Base-by-base conservation (phyloP, 2,888 invertebrate genomes). In the Poecilobothrus nobilitatus region DNA sequence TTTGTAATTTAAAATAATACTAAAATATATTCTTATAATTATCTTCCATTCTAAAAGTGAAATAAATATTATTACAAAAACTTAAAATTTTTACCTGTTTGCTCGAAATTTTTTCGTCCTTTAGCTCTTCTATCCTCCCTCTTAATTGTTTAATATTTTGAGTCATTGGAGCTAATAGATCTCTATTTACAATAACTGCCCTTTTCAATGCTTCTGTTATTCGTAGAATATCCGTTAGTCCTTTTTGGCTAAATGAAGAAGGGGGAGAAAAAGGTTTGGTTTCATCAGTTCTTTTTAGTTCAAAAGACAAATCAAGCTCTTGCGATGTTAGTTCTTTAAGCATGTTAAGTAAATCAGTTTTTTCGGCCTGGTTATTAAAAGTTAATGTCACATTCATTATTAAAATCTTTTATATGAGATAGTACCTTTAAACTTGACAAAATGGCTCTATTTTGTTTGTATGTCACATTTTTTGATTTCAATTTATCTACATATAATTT, bases 401-500 rank as follows among this genome's bases (percentile, higher is more conserved):
- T 34, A 34, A 34, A 34, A 34, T 7, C 5, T 34, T 5, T 8
- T 7, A 34, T 7, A 5, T 34, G 8, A 34, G 34, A 7, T 34
- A 34, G 8, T 76, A 84, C 85, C 81, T 89, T 87, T 69, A 92
- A 82, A 67, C 89, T 88, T 9, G 91, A 88, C 73, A 93, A 82
- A 79, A 92, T 91, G 66, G 89, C 86, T 75, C 91, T 84, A 78
- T 91, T 90, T 77, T 90, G 87, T 82, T 94, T 94, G 80, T 94
- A 94, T 12, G 89, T 83, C 9, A 89, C 88, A 77, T 91, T 92
- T 78, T 92, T 91, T 67, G 89, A 88, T 70, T 94, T 86, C 71
- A 95, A 82, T 73, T 90, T 89, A 76, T 89, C 89, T 20, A 95
- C 91, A 80, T 94, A 94, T 73, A 89, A 87, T 80, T 94, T 93